Evolutionary conservation across 2,888 invertebrate species (phyloP), one percentile per base, ranked within the genome.

Genomic region (Acanthoscelides obtectus): DNA sequence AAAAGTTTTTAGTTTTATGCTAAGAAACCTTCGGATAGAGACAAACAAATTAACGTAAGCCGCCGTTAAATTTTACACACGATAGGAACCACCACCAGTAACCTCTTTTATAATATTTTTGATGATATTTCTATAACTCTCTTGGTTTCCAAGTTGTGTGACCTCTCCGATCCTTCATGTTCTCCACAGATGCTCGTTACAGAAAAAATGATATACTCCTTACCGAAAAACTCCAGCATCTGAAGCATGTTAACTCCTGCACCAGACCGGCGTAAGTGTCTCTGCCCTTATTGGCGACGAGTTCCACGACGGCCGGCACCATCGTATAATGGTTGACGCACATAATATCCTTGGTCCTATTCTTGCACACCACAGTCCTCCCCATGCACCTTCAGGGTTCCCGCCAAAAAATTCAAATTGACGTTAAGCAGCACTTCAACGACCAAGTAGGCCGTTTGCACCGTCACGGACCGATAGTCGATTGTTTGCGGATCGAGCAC

Each of bases 241-340:
- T 79, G 79, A 85, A 85, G 71, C 82, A 85, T 65, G 82, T 80
- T 69, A 85, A 80, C 75, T 85, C 85, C 70, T 83, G 83, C 27
- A 85, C 83, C 76, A 86, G 82, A 79, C 84, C 85, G 66, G 84
- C 79, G 74, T 85, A 85, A 64, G 83, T 83, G 79, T 85, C 84
- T 77, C 83, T 84, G 72, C 84, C 84, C 76, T 85, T 85, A 70
- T 80, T 83, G 19, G 85, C 82, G 71, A 86, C 84, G 66, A 84
- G 81, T 79, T 85, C 84, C 75, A 86, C 84, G 77, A 85, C 84
- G 72, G 85, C 81, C 71, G 85, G 85, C 64, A 86, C 84, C 85
- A 86, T 85, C 69, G 82, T 81, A 70, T 83, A 79, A 77, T 84
- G 83, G 79, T 82, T 84, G 75, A 85, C 84, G 76, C 85, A 85